Evolutionary conservation across 2,888 invertebrate species (phyloP), one percentile per base, ranked within the genome.

Genomic region (Tiliacea citrago): DNA sequence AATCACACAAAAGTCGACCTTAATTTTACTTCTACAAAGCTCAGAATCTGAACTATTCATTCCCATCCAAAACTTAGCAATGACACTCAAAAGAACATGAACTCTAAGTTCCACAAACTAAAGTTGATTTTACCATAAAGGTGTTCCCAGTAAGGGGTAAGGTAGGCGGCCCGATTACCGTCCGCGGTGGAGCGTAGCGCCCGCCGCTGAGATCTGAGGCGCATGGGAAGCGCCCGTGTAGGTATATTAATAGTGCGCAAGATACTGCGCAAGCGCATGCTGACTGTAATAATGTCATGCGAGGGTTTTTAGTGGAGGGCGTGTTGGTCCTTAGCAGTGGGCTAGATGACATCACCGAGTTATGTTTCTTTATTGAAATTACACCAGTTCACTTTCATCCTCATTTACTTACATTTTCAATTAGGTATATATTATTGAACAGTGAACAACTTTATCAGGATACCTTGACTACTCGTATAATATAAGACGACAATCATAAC

Each of bases 161-260:
- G 92, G 94, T 92, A 93, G 95, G 95, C 94, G 95, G 92, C 90
- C 86, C 93, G 92, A 94, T 93, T 94, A 94, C 92, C 90, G 92
- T 79, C 67, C 84, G 92, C 94, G 92, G 93, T 90, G 95, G 92
- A 81, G 93, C 95, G 94, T 90, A 92, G 92, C 96, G 96, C 95
- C 96, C 96, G 95, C 96, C 96, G 95, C 91, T 77, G 95, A 96
- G 96, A 96, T 96, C 95, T 90, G 85, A 95, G 89, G 90, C 90
- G 88, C 88, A 82, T 88, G 89, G 88, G 90, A 88, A 90, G 88
- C 88, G 85, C 88, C 88, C 77, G 68, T 75, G 74, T 85, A n/a
- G n/a, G n/a, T n/a, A 83, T 94, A 92, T 94, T 94, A 80, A 84
- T 84, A 85, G 85, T 83, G 74, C 68, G 67, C 74, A 57, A 78